Conservation (phyloP, 2,797 vertebrate species). For the Chaetophractus vellerosus region DNA sequence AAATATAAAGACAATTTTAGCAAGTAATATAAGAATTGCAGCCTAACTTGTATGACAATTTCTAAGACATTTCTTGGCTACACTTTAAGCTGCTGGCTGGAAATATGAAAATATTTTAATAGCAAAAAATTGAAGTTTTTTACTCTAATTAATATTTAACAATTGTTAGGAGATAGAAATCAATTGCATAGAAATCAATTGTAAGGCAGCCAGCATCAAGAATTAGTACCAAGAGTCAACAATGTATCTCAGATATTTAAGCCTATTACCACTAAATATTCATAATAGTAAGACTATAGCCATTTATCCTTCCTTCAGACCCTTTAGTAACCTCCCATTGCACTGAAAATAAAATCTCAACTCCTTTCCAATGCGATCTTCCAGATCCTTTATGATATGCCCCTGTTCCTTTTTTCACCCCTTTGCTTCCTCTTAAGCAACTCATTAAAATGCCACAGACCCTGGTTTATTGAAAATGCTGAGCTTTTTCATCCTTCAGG, state of each 20-base stretch:
- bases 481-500: background rate
- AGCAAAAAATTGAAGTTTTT: background rate
- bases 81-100: background rate
- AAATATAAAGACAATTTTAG: background rate
- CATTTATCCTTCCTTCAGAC: background rate
- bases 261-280: accelerated
- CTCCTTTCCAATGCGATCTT: accelerated
- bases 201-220: background rate
- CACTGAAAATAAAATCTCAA: background rate
- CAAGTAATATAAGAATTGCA: background rate
- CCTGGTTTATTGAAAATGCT: background rate
- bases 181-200: background rate
- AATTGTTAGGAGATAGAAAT: background rate
- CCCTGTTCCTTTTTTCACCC: too few relatives aligned
- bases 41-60: too few relatives aligned
- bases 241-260: background rate
- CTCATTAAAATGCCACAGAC: background rate
- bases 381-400: too few relatives aligned
- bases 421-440: background rate
- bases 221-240: background rate
- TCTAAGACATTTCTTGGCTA: background rate
- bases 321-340: background rate
- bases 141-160: background rate
- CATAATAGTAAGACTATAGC: background rate
- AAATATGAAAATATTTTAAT: background rate